Conservation (phyloP, 2,113 vertebrate species). For the Oceanodroma tethys region DNA sequence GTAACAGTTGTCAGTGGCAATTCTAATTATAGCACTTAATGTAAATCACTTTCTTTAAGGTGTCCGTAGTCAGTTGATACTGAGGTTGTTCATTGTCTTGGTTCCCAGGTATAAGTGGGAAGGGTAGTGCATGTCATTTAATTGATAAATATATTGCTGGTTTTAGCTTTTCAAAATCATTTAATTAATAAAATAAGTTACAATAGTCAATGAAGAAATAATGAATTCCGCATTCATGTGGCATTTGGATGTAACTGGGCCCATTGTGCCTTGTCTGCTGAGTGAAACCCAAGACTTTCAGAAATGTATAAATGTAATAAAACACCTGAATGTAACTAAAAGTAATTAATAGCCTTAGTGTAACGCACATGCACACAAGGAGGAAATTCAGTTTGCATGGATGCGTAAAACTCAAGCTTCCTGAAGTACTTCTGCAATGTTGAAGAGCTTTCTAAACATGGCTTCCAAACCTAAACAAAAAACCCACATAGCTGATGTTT, state of each 20-base stretch:
- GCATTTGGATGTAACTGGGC: background rate
- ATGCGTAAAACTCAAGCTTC: background rate
- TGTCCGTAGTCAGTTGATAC: background rate
- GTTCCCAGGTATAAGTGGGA: background rate
- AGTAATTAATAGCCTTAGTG: background rate
- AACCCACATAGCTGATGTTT: accelerated
- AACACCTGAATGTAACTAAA: background rate
- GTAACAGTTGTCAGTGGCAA: background rate
- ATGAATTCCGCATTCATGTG: background rate
- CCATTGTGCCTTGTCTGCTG: background rate
- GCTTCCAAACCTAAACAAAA: background rate
- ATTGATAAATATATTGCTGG: background rate
- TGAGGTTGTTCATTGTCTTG: background rate
- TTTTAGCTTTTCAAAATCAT: background rate
- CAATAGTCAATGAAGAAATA: background rate
- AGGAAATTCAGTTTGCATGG: background rate
- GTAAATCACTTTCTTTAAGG: background rate
- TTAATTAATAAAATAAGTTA: background rate
- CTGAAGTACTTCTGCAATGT: background rate
- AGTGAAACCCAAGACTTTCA: background rate
- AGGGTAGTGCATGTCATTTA: background rate
- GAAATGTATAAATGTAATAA: background rate
- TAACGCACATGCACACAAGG: background rate
- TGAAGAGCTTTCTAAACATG: background rate
- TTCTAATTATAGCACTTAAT: background rate